These are phyloP conservation scores for Stegana nigrithorax DNA, from an alignment of 2,888 invertebrate genomes.

Conservation along the genomic window DNA sequence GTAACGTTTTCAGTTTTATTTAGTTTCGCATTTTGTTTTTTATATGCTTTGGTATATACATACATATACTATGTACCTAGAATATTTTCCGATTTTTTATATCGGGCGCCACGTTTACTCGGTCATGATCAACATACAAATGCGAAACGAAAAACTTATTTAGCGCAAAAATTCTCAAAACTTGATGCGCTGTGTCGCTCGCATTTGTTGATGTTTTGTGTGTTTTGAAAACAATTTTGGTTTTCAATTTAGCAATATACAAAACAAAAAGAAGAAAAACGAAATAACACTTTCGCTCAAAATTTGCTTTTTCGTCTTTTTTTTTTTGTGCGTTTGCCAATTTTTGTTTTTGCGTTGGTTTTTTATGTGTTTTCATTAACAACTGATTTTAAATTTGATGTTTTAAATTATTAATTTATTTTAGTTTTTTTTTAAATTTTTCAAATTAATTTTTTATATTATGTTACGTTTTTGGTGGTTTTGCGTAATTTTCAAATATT, in stretches of 20 bases:
- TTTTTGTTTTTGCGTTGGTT: neutral
- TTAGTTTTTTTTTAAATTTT: neutral
- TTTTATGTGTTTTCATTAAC: neutral
- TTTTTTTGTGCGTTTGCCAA: constrained; percentile 2
- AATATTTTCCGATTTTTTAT: constrained; percentile 28
- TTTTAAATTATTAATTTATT: neutral
- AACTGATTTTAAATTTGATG: constrained; percentile 14
- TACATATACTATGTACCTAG: no score
- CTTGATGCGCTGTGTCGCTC: no score
- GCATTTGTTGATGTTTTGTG: no score
- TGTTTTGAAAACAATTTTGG: constrained; percentile 8
- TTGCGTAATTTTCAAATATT: constrained; percentile 25
- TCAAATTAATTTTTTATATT: neutral
- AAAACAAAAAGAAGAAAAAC: no score
- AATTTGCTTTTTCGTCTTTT: constrained; percentile 22
- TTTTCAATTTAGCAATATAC: constrained; percentile 29
- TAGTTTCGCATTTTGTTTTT: constrained; percentile 36
- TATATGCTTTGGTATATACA: constrained; percentile 28
- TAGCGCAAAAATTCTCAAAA: constrained; percentile 21
- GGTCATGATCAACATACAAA: constrained; percentile 63
- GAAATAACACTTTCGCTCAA: constrained; percentile 8
- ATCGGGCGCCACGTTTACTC: constrained; percentile 43
- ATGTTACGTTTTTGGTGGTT: constrained; percentile 27
- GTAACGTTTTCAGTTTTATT: constrained; percentile 22
- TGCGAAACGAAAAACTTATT: constrained; percentile 17